Evolutionary conservation across 2,113 vertebrate genomes (phyloP).

Genomic region (Willisornis vidua): DNA sequence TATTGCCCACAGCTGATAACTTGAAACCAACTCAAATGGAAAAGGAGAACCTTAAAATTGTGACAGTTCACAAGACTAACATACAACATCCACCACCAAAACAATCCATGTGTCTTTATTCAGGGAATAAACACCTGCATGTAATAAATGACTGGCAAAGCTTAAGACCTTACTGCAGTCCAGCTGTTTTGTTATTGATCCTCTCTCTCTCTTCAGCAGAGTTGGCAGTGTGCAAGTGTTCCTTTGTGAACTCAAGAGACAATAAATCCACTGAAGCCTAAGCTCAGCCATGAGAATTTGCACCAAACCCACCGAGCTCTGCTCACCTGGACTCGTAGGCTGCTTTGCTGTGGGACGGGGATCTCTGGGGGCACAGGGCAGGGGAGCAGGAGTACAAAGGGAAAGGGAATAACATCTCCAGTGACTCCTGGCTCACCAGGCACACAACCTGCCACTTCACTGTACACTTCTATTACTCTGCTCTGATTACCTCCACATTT

Average conservation of each 20-base stretch:
- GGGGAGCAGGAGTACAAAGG: neutral
- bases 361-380: neutral
- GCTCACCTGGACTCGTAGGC: neutral
- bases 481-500: neutral
- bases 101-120: neutral
- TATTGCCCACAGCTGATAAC: neutral
- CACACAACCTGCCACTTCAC: rapidly evolving
- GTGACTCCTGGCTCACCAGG: neutral
- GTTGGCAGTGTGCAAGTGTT: neutral
- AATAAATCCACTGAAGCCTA: neutral
- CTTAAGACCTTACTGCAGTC: neutral
- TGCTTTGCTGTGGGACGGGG: neutral
- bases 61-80: neutral
- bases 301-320: neutral
- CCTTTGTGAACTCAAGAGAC: neutral
- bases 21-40: neutral
- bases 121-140: neutral
- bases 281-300: neutral
- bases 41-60: neutral
- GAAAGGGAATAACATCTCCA: neutral
- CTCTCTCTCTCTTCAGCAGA: neutral
- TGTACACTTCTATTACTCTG: neutral
- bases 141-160: neutral
- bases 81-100: neutral
- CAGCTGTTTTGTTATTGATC: neutral